Conservation (phyloP, 2,113 vertebrate species). For the Oncorhynchus tshawytscha region DNA sequence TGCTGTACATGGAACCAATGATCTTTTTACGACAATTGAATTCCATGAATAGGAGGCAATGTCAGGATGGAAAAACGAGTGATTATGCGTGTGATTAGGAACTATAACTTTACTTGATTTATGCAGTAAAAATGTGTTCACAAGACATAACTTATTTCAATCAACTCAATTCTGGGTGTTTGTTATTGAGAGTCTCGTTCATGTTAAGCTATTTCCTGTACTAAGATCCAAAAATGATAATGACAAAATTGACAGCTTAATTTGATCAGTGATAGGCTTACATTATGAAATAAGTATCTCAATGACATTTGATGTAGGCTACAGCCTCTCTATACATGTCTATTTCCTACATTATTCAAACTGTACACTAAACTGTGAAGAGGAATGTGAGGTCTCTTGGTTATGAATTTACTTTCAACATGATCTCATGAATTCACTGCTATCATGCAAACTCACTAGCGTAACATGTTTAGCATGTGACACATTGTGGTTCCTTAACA, state of each 20-base stretch:
- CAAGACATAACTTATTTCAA: neutral
- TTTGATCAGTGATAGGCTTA: neutral
- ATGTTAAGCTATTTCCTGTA: neutral
- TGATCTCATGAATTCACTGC: neutral
- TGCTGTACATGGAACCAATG: conserved; percentile 38
- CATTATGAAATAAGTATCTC: neutral
- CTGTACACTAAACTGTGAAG: neutral
- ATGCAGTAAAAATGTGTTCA: neutral
- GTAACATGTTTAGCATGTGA: neutral
- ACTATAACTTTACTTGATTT: neutral
- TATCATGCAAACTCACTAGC: neutral
- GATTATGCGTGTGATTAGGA: neutral
- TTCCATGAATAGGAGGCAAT: neutral
- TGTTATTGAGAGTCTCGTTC: neutral
- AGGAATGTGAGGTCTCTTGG: neutral
- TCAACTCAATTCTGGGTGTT: neutral
- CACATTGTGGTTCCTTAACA: neutral
- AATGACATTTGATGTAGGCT: neutral
- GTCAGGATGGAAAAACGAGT: neutral
- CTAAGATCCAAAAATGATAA: neutral
- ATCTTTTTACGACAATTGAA: conserved; percentile 7
- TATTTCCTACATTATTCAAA: neutral
- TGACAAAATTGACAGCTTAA: neutral
- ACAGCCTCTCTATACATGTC: neutral
- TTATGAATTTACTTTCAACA: neutral